Percentiles rank a stretch among this genome's conserved stretches.
These are phyloP conservation scores for Muricea muricata DNA, from an alignment of 92 coral and sea anemone genomes.

Conservation along the genomic window DNA sequence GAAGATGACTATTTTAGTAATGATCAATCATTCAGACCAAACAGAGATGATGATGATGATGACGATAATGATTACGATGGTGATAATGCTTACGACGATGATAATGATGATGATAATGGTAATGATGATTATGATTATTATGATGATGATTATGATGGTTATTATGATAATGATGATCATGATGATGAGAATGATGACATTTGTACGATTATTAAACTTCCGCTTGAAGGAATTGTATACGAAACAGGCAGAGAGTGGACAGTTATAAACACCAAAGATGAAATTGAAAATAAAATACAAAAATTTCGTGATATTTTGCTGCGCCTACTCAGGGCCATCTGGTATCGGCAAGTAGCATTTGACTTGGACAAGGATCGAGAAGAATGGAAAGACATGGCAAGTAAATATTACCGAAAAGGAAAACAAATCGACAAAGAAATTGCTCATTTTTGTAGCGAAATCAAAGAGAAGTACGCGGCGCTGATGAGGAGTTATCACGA, in stretches of 20 bases:
- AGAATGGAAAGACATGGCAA: constrained; percentile 41
- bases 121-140: not conserved
- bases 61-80: not conserved
- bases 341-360: constrained; percentile 32
- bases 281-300: not conserved
- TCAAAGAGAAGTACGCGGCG: constrained; percentile 30
- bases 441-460: not conserved
- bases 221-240: not conserved
- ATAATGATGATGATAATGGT: not conserved
- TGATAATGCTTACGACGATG: not conserved
- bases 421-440: not conserved
- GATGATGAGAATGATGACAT: not conserved
- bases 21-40: not conserved
- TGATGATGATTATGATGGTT: not conserved
- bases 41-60: not conserved
- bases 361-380: constrained; percentile 15
- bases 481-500: constrained; percentile 36
- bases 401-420: not conserved
- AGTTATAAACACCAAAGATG: not conserved
- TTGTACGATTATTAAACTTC: not conserved
- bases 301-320: not conserved
- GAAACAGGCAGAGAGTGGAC: not conserved
- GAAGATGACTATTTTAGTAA: not conserved
- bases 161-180: not conserved
- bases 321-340: not conserved